A percentile compares a stretch with the other conserved stretches of the same genome.
Evolutionary conservation across 1,140 invertebrate species (phyloP).

Genomic region (Ceratina australensis): DNA sequence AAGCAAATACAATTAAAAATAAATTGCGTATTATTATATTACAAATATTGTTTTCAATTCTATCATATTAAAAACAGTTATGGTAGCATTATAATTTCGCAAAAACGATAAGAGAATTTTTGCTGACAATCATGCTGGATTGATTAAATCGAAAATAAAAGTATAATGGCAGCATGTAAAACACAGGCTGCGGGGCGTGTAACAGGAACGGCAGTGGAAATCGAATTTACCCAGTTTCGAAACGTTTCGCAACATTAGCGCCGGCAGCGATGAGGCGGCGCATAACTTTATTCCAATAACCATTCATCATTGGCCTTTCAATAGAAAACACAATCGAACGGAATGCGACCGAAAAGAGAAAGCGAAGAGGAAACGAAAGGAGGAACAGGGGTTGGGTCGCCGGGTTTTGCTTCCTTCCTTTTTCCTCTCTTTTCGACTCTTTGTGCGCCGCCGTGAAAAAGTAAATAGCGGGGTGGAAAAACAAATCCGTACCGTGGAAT

Average conservation of each 20-base stretch:
- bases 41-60: no score
- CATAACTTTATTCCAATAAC: conserved; percentile 77
- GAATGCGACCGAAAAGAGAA: conserved; percentile 52
- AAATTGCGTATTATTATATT: no score
- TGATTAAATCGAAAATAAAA: neutral
- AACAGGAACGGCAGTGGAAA: no score
- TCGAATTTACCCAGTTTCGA: conserved; percentile 72
- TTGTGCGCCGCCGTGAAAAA: conserved; percentile 67
- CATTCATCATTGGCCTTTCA: conserved; percentile 75
- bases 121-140: no score
- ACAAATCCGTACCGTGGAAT: conserved; percentile 74
- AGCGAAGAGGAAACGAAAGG: neutral
- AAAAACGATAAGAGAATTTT: no score
- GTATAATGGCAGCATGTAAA: conserved; percentile 10
- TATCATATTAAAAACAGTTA: no score
- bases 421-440: conserved; percentile 63
- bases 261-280: conserved; percentile 66
- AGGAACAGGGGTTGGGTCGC: neutral
- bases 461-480: conserved; percentile 74
- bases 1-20: no score
- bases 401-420: conserved; percentile 13
- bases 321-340: conserved; percentile 66
- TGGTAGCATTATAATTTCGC: no score
- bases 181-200: conserved; percentile 2
- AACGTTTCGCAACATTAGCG: conserved; percentile 76